Evolutionary conservation across 64 coral and sea anemone species (phyloP).

Genomic region (Acropora yongei): DNA sequence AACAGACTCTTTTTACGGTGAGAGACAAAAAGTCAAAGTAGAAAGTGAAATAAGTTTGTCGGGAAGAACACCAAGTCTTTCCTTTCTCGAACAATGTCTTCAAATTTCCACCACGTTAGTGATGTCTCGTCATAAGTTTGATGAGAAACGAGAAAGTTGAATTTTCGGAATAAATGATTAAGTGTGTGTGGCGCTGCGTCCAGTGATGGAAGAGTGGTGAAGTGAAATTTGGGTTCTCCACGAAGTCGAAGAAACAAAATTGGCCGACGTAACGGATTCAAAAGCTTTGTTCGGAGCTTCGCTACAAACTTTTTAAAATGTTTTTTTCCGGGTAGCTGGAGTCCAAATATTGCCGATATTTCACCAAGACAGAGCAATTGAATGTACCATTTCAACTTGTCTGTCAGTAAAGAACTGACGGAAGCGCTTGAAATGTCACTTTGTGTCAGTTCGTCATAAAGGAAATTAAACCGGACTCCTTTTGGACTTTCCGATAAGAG

Average conservation of each 20-base stretch:
- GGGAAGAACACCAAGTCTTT: not conserved
- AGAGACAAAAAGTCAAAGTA: not conserved
- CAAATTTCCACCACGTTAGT: too few relatives aligned
- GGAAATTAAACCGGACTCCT: constrained; percentile 16
- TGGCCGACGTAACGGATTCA: too few relatives aligned
- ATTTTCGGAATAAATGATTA: too few relatives aligned
- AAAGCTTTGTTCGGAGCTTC: too few relatives aligned
- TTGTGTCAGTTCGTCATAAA: not conserved
- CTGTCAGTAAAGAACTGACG: not conserved
- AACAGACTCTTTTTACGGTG: not conserved
- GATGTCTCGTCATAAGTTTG: too few relatives aligned
- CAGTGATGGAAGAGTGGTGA: too few relatives aligned
- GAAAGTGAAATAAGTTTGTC: not conserved
- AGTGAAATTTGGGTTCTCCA: too few relatives aligned
- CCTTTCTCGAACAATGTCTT: not conserved
- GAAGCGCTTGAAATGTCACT: not conserved
- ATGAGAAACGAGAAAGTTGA: too few relatives aligned
- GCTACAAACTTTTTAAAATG: too few relatives aligned
- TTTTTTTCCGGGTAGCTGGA: not conserved
- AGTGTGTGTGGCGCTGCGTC: too few relatives aligned
- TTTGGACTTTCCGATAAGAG: not conserved
- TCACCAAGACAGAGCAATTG: not conserved
- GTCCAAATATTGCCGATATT: not conserved
- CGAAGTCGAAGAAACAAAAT: too few relatives aligned
- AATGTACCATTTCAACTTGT: not conserved